Conservation (phyloP, 2,113 vertebrate species). For the Periophthalmus modestus region DNA sequence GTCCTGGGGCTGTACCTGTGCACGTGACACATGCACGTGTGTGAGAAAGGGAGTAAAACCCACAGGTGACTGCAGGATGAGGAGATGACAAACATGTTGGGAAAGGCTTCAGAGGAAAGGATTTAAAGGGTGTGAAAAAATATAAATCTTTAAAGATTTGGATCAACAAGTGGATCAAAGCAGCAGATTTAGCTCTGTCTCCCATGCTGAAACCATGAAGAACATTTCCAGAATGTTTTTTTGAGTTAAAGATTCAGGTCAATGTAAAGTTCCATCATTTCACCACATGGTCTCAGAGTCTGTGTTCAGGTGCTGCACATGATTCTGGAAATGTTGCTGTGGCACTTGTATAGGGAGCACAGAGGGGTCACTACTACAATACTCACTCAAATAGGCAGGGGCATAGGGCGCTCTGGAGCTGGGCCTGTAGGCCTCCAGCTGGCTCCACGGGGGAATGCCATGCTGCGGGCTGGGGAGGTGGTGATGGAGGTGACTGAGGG, state of each 20-base stretch:
- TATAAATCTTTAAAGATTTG: slow-evolving; percentile 29
- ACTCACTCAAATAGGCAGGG: slow-evolving; percentile 96
- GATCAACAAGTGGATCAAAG: not conserved
- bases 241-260: not conserved
- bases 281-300: too few relatives aligned
- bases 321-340: not conserved
- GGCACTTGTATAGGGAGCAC: not conserved
- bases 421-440: slow-evolving; percentile 93
- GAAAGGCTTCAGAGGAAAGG: slow-evolving; percentile 57
- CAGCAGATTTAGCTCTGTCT: not conserved
- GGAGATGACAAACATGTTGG: slow-evolving; percentile 44
- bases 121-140: slow-evolving; percentile 36
- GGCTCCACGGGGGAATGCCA: slow-evolving; percentile 89
- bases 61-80: slow-evolving; percentile 24
- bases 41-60: slow-evolving; percentile 12
- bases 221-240: not conserved
- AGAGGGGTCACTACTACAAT: slow-evolving; percentile 51
- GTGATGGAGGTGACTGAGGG: slow-evolving; percentile 66
- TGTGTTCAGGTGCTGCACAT: too few relatives aligned
- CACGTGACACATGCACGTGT: not conserved
- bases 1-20: slow-evolving; percentile 14
- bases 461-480: slow-evolving; percentile 65
- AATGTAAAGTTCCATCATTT: not conserved
- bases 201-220: not conserved
- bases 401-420: slow-evolving; percentile 90